Evolutionary conservation across 2,113 vertebrate species (phyloP), one percentile per base, ranked within the genome.

Genomic region (Python bivittatus): DNA sequence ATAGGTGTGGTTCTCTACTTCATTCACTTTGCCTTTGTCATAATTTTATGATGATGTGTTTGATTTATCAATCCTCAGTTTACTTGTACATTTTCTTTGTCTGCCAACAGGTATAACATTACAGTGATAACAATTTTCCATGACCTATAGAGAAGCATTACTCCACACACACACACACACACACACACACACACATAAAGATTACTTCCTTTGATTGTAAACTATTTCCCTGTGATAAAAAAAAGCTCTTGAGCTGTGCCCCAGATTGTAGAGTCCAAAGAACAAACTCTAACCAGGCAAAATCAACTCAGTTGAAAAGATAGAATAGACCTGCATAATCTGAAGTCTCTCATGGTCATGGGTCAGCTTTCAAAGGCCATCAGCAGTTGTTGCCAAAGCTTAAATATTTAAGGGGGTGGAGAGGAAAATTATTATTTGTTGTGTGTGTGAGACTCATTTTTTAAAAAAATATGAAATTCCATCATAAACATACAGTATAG

Each of bases 61-160:
- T 96, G 87, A 83, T 89, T 89, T 91, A 68, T 56, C 85, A 91
- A 48, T 1, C 20, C 54, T 4, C 44, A n/a, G 1, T 84, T 84
- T n/a, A 20, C 1, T 61, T 86, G 91, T 87, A 58, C 1, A 84
- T 48, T 42, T 93, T 96, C 92, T 93, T 95, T 84, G 53, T 95
- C 4, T 92, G 54, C n/a, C 4, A 68, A 42, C 61, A 44, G 48
- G 27, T 15, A 7, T 6, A 94, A 1, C 44, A 90, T 48, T 85
- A 54, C 25, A n/a, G 0, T 29, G 29, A 68, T 57, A 56, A 56
- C 11, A 88, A 22, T 44, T 84, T 72, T 9, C 20, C n/a, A 23
- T 29, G 38, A 12, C 0, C 23, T 84, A 9, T 52, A 33, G 6
- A 38, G 54, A 23, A 54, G 6, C 25, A 60, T 44, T 79, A 33